These are phyloP conservation scores for Euthynnus affinis DNA, from an alignment of 2,797 vertebrate species.

Conservation along the genomic window DNA sequence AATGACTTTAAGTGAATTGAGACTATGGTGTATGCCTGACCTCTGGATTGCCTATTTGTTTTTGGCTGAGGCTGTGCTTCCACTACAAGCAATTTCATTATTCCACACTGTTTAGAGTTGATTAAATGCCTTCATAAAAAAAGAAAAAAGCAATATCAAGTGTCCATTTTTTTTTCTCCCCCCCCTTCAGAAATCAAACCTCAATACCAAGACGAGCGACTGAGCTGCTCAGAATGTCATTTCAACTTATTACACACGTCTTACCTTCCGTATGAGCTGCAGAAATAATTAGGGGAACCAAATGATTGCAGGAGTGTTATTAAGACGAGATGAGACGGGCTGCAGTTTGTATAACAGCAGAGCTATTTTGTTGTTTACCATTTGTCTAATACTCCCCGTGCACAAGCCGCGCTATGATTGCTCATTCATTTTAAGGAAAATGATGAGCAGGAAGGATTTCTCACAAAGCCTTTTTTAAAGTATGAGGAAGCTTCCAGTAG, in stretches of 20 bases:
- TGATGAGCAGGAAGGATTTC: not conserved
- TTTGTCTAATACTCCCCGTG: not conserved
- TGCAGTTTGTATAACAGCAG: not conserved
- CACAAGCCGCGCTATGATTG: not conserved
- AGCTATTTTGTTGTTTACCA: not conserved
- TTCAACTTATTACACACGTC: slow-evolving; percentile 49
- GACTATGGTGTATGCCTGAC: slow-evolving; percentile 47
- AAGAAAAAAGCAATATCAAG: slow-evolving; percentile 45
- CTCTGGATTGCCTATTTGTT: slow-evolving; percentile 41
- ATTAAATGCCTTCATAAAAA: slow-evolving; percentile 55
- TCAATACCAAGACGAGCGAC: slow-evolving; percentile 54
- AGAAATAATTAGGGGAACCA: slow-evolving; percentile 19
- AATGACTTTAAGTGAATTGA: slow-evolving; percentile 48
- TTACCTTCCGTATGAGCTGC: slow-evolving; percentile 32
- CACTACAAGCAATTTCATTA: slow-evolving; percentile 41
- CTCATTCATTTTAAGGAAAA: not conserved
- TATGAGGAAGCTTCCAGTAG: not conserved
- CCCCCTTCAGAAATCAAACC: slow-evolving; percentile 39
- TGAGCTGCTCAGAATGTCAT: slow-evolving; percentile 45
- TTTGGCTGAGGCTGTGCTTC: slow-evolving; percentile 21
- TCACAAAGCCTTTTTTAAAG: not conserved
- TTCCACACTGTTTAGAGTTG: slow-evolving; percentile 39
- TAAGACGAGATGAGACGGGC: slow-evolving; percentile 24
- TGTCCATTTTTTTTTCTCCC: slow-evolving; percentile 41
- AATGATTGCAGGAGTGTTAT: slow-evolving; percentile 16